Percentiles rank a stretch among this genome's conserved stretches.
phyloP scores from a whole-genome alignment of 2,888 invertebrate genomes.

The Danaus chrysippus region DNA sequence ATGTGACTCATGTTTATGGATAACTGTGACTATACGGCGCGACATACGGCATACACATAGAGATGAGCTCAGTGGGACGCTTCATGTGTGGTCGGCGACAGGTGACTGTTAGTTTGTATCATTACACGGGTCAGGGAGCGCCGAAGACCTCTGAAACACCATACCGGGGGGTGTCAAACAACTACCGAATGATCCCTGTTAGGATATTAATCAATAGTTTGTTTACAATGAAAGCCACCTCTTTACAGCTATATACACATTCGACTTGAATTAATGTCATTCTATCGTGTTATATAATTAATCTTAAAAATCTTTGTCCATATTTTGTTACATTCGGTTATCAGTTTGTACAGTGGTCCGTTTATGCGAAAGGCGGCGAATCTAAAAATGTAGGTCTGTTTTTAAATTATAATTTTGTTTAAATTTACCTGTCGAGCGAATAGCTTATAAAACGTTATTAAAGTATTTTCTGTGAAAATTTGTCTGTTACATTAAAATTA shows the following conservation, averaged over 20 bases:
- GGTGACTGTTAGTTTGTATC: conserved; percentile 17
- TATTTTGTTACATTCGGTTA: no score
- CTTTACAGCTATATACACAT: neutral
- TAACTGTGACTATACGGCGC: neutral
- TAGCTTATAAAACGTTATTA: no score
- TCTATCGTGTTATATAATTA: no score
- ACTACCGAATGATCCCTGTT: neutral
- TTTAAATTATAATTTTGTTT: no score
- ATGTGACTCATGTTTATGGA: conserved; percentile 2
- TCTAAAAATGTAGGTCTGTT: no score
- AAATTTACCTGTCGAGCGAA: no score
- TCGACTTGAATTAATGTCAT: no score
- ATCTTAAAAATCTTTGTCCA: no score
- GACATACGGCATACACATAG: neutral
- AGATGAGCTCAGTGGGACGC: neutral
- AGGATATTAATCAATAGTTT: conserved; percentile 1
- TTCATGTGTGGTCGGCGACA: neutral
- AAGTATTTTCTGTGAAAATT: no score
- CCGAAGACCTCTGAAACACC: conserved; percentile 34
- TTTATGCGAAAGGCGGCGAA: no score
- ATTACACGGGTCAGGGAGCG: conserved; percentile 27
- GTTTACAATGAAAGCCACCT: neutral
- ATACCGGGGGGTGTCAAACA: conserved; percentile 54
- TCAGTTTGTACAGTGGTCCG: no score
- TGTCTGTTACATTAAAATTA: no score